These are phyloP conservation scores for Tricholaema leucomelas DNA, from an alignment of 2,113 vertebrate genomes.

Conservation along the genomic window DNA sequence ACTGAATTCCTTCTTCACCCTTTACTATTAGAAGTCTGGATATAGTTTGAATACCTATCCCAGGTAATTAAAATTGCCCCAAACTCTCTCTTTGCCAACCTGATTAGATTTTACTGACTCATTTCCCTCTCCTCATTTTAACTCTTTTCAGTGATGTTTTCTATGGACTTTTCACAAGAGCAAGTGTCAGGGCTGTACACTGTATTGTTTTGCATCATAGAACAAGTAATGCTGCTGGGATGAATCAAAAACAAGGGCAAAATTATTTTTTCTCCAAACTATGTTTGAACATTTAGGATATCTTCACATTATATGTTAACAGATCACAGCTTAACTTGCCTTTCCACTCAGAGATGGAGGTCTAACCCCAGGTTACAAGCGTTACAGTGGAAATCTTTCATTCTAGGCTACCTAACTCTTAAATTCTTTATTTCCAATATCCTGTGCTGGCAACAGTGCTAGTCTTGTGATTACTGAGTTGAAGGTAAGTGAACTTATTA, in stretches of 20 bases:
- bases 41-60: not conserved
- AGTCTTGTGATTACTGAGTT: not conserved
- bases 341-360: not conserved
- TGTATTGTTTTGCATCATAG: not conserved
- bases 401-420: not conserved
- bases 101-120: not conserved
- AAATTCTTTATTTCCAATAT: not conserved
- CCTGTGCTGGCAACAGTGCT: not conserved
- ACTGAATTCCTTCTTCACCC: not conserved
- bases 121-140: not conserved
- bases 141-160: not conserved
- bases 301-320: not conserved
- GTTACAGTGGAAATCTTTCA: not conserved
- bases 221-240: not conserved
- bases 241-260: not conserved
- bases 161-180: not conserved
- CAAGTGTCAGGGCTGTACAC: not conserved
- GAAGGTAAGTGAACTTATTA: not conserved
- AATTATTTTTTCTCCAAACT: not conserved
- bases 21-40: not conserved
- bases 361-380: not conserved
- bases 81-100: not conserved
- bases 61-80: not conserved
- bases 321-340: not conserved
- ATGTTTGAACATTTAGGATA: not conserved